Conservation (phyloP, 2,888 invertebrate genomes). For the Hypselothyrea guttata region DNA sequence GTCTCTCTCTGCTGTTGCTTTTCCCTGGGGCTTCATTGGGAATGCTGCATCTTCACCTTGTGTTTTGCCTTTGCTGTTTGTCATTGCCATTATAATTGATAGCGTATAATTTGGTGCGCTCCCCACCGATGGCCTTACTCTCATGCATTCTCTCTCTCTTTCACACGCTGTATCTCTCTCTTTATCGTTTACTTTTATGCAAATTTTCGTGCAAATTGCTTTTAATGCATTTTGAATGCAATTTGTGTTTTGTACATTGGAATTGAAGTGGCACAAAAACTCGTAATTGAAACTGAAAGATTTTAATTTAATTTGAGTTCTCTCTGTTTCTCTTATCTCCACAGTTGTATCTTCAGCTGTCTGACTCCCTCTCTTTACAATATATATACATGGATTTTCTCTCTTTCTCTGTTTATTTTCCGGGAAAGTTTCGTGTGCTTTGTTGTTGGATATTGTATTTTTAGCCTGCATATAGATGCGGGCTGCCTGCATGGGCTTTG, state of each 20-base stretch:
- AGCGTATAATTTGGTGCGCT: slow-evolving; percentile 71
- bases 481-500: slow-evolving; percentile 30
- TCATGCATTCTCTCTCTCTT: slow-evolving; percentile 8
- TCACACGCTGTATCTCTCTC: slow-evolving; percentile 7
- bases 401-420: slow-evolving; percentile 26
- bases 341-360: slow-evolving; percentile 52
- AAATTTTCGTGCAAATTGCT: slow-evolving; percentile 78
- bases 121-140: slow-evolving; percentile 41
- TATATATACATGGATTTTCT: slow-evolving; percentile 1
- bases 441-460: slow-evolving; percentile 23
- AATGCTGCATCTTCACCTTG: slow-evolving; percentile 53
- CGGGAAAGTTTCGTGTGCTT: slow-evolving; percentile 19
- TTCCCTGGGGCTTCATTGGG: slow-evolving; percentile 27
- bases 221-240: slow-evolving; percentile 79
- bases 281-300: slow-evolving; percentile 78
- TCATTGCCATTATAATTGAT: slow-evolving; percentile 78
- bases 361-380: neutral
- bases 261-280: slow-evolving; percentile 78
- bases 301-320: slow-evolving; percentile 78
- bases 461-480: slow-evolving; percentile 19
- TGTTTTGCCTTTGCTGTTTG: slow-evolving; percentile 68
- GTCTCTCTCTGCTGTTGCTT: neutral
- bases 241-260: slow-evolving; percentile 76
- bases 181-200: slow-evolving; percentile 62
- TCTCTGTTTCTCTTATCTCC: slow-evolving; percentile 70